These are phyloP conservation scores for Reinhardtius hippoglossoides DNA, from an alignment of 2,113 vertebrate species.

Conservation along the genomic window DNA sequence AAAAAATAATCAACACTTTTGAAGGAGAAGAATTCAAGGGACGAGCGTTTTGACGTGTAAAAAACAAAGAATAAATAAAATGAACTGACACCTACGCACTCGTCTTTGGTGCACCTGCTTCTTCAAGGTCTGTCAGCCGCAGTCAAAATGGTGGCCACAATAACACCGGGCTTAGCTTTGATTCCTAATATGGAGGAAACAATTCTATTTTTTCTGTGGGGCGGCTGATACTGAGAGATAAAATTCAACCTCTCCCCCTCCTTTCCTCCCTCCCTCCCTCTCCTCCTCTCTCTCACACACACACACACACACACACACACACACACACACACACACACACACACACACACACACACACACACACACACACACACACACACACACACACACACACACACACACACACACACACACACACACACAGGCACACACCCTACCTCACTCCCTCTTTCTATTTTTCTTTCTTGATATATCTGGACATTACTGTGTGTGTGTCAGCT, in stretches of 20 bases:
- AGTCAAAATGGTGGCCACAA: slow-evolving; percentile 81
- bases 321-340: too few species aligned
- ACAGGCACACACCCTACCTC: slow-evolving; percentile 46
- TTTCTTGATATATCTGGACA: slow-evolving; percentile 73
- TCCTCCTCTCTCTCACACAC: neutral
- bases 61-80: slow-evolving; percentile 72
- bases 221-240: slow-evolving; percentile 65
- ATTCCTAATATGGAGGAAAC: slow-evolving; percentile 81
- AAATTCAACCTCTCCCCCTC: slow-evolving; percentile 56
- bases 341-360: neutral
- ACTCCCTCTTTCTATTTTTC: slow-evolving; percentile 51
- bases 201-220: slow-evolving; percentile 66
- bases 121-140: slow-evolving; percentile 74
- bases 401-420: slow-evolving; percentile 19
- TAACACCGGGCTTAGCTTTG: slow-evolving; percentile 75
- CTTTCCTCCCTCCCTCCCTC: slow-evolving; percentile 15
- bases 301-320: neutral
- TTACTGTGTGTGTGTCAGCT: slow-evolving; percentile 69
- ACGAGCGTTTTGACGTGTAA: slow-evolving; percentile 61
- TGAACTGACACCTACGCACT: slow-evolving; percentile 64
- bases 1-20: slow-evolving; percentile 11
- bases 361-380: neutral
- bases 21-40: slow-evolving; percentile 21
- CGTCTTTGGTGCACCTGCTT: slow-evolving; percentile 72
- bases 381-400: too few species aligned